Evolutionary conservation across 2,113 vertebrate species (phyloP).

Genomic region (Pangasianodon hypophthalmus): DNA sequence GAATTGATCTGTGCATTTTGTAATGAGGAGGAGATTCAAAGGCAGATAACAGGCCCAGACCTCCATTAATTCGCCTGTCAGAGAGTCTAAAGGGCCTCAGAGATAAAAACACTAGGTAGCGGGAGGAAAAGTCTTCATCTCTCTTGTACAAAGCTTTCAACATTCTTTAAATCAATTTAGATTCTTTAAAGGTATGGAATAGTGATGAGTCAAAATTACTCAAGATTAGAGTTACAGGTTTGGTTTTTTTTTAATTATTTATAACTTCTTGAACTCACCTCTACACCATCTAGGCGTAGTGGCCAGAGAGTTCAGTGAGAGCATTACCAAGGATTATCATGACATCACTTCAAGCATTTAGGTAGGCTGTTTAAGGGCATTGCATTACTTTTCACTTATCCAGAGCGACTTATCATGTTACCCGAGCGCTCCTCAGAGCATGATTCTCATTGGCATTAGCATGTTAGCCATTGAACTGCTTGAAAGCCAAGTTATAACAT

Average conservation of each 20-base stretch:
- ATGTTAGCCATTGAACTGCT: background rate
- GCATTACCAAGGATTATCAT: background rate
- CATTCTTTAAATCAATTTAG: background rate
- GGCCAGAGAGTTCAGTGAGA: background rate
- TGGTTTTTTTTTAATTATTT: no score
- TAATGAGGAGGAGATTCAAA: constrained; percentile 59
- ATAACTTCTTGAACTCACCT: no score
- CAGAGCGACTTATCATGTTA: background rate
- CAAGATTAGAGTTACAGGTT: background rate
- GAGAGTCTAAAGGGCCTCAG: constrained; percentile 55
- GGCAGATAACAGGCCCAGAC: constrained; percentile 65
- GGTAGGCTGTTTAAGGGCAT: background rate
- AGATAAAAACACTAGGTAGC: constrained; percentile 52
- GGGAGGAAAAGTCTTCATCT: constrained; percentile 48
- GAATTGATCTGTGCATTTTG: constrained; percentile 68
- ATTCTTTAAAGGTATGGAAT: constrained; percentile 42
- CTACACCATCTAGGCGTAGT: background rate
- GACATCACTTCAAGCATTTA: background rate
- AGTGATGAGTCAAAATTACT: background rate
- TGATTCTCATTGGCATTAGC: background rate
- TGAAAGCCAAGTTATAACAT: background rate
- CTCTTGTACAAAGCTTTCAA: constrained; percentile 26
- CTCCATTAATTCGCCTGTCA: constrained; percentile 65
- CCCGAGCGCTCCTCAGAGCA: background rate
- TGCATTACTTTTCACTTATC: background rate